Conservation (phyloP, 1,140 invertebrate species). For the Drosophila miranda region DNA sequence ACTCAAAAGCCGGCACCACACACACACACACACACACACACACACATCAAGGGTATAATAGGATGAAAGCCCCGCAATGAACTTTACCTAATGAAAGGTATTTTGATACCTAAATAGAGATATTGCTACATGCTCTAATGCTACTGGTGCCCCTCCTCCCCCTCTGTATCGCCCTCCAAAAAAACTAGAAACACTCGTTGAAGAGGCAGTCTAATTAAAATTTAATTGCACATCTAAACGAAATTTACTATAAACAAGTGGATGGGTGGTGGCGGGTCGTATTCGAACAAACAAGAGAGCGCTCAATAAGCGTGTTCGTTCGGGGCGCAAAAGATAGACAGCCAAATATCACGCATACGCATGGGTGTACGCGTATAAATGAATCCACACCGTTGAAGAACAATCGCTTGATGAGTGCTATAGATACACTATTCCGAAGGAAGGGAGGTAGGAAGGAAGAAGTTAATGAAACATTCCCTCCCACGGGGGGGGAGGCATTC, state of each 20-base stretch:
- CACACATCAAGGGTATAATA: conserved; percentile 52
- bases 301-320: conserved; percentile 8
- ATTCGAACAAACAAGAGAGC: conserved; percentile 25
- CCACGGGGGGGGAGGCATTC: too few relatives aligned
- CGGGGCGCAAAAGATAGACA: conserved; percentile 20
- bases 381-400: conserved; percentile 8
- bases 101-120: conserved; percentile 46
- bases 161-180: neutral
- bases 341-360: conserved; percentile 56
- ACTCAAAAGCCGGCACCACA: conserved; percentile 7
- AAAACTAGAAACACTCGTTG: conserved; percentile 24
- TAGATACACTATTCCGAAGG: neutral
- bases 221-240: conserved; percentile 77
- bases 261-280: conserved; percentile 5
- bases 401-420: conserved; percentile 1
- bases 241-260: conserved; percentile 72
- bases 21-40: conserved; percentile 10
- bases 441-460: neutral
- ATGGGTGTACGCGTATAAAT: conserved; percentile 24
- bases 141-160: neutral
- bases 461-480: too few relatives aligned
- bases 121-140: conserved; percentile 27
- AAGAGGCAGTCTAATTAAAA: conserved; percentile 72
- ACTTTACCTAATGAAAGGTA: conserved; percentile 56
- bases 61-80: conserved; percentile 37